Conservation (phyloP, 2,113 vertebrate species). For the Eleginops maclovinus region DNA sequence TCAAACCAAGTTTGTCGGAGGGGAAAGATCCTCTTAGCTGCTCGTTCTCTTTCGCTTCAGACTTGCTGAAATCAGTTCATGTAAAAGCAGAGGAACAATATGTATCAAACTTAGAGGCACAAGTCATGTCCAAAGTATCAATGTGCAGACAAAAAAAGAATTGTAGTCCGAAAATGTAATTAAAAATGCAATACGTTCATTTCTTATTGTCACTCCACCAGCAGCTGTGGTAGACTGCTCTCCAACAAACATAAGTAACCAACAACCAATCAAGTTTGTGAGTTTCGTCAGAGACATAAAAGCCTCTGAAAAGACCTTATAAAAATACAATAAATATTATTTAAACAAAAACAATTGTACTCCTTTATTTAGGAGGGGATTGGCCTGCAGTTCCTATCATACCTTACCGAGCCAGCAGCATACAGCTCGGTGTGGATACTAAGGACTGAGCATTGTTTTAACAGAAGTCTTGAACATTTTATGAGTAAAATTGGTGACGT, state of each 20-base stretch:
- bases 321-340: no score
- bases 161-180: neutral
- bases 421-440: neutral
- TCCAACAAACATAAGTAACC: neutral
- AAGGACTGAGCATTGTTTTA: neutral
- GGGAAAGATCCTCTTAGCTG: neutral
- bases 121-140: neutral
- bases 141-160: neutral
- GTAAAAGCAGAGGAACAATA: neutral
- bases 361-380: neutral
- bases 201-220: neutral
- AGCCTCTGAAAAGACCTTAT: neutral
- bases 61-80: neutral
- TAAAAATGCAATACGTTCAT: neutral
- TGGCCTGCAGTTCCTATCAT: neutral
- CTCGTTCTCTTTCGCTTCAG: neutral
- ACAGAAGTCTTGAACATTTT: neutral
- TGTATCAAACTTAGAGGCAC: neutral
- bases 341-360: neutral
- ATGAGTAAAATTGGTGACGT: neutral
- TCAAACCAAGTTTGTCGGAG: conserved; percentile 7
- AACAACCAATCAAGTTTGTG: neutral
- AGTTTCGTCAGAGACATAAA: neutral
- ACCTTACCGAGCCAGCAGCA: neutral
- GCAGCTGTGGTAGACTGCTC: neutral